Percentiles rank a stretch among this genome's conserved stretches.
These are phyloP conservation scores for Sinotaia quadrata DNA, from an alignment of 2,888 invertebrate genomes.

Conservation along the genomic window DNA sequence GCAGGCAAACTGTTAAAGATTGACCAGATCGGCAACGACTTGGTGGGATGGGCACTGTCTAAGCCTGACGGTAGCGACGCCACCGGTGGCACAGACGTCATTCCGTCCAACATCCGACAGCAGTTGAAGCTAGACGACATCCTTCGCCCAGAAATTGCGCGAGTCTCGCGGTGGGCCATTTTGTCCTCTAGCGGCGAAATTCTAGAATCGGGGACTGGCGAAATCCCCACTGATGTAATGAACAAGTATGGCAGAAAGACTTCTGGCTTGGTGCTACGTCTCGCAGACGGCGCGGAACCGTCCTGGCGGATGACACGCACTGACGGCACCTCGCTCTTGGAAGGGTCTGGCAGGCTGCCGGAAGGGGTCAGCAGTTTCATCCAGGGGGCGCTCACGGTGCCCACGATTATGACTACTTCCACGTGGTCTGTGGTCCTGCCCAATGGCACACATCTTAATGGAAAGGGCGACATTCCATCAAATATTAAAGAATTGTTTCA, in stretches of 20 bases:
- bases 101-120: constrained; percentile 20
- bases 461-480: constrained; percentile 30
- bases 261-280: constrained; percentile 12
- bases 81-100: constrained; percentile 11
- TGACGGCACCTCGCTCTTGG: constrained; percentile 27
- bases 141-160: constrained; percentile 3
- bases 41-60: constrained; percentile 32
- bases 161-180: constrained; percentile 28
- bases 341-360: constrained; percentile 27
- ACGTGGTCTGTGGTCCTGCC: constrained; percentile 33
- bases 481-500: constrained; percentile 26
- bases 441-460: constrained; percentile 29
- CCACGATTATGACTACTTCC: constrained; percentile 15
- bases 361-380: constrained; percentile 23
- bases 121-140: constrained; percentile 15
- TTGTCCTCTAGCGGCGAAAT: constrained; percentile 29
- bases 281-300: background rate
- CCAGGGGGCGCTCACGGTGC: constrained; percentile 24
- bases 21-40: background rate
- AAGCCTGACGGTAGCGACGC: constrained; percentile 32
- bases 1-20: constrained; percentile 20
- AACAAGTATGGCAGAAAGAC: background rate
- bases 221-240: constrained; percentile 24
- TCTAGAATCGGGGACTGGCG: constrained; percentile 32
- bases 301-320: constrained; percentile 23